A percentile compares a stretch with the other conserved stretches of the same genome.
phyloP scores from a whole-genome alignment of 2,113 vertebrate genomes.

The Nothocercus julius region DNA sequence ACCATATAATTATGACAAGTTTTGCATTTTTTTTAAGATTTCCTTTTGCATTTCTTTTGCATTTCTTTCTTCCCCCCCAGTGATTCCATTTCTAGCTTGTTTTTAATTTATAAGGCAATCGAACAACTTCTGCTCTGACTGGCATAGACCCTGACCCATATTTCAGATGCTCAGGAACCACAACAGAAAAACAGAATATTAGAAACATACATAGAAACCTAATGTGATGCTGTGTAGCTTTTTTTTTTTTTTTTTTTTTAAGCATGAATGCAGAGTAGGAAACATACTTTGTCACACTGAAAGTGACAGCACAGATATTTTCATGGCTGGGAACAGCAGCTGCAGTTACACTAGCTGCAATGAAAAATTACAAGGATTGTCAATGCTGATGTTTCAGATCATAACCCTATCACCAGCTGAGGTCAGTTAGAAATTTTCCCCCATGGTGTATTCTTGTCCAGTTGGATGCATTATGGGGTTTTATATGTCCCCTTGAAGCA shows the following conservation, averaged over 20 bases:
- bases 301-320: constrained; percentile 27
- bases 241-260: background rate
- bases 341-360: background rate
- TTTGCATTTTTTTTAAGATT: background rate
- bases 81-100: too few relatives aligned
- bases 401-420: constrained; percentile 5
- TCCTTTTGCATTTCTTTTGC: too few relatives aligned
- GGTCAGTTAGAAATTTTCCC: background rate
- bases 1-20: background rate
- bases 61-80: too few relatives aligned
- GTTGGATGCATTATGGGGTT: background rate
- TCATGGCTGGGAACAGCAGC: background rate
- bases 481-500: background rate
- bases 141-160: background rate
- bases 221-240: background rate
- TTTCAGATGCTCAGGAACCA: background rate
- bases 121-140: background rate
- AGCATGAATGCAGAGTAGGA: background rate
- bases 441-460: background rate
- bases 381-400: constrained; percentile 22
- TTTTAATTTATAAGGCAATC: background rate
- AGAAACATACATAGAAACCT: background rate
- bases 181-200: background rate
- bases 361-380: constrained; percentile 44
- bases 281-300: constrained; percentile 9